phyloP scores from a whole-genome alignment of 2,888 invertebrate species.

The Dolichomitus sp. region DNA sequence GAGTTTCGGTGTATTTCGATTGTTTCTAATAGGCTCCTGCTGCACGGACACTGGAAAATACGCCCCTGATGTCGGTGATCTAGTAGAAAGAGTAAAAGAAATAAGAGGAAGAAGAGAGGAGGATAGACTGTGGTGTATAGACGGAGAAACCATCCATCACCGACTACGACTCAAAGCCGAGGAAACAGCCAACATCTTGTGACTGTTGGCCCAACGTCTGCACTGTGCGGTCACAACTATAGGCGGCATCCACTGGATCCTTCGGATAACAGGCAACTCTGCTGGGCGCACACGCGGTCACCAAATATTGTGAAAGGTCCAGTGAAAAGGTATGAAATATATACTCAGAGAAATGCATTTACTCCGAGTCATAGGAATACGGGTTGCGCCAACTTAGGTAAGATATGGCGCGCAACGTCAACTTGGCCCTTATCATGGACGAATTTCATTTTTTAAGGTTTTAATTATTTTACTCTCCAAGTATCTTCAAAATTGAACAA shows the following conservation, averaged over 20 bases:
- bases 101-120: slow-evolving; percentile 62
- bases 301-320: slow-evolving; percentile 86
- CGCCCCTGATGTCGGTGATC: slow-evolving; percentile 56
- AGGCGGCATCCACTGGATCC: slow-evolving; percentile 66
- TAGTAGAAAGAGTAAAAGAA: slow-evolving; percentile 32
- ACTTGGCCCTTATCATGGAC: not conserved
- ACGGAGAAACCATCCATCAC: slow-evolving; percentile 84
- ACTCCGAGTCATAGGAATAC: not conserved
- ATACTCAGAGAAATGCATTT: not conserved
- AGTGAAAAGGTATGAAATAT: slow-evolving; percentile 85
- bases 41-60: slow-evolving; percentile 31
- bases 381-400: not conserved
- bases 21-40: not conserved
- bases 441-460: not conserved
- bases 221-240: slow-evolving; percentile 60
- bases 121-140: slow-evolving; percentile 69
- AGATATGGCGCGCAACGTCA: not conserved
- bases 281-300: slow-evolving; percentile 71
- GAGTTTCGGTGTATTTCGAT: not conserved
- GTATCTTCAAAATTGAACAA: too few relatives aligned
- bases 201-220: slow-evolving; percentile 75
- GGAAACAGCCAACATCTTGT: slow-evolving; percentile 76
- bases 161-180: slow-evolving; percentile 80
- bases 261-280: slow-evolving; percentile 48
- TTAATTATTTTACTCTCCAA: not conserved